A percentile compares a stretch with the other conserved stretches of the same genome.
phyloP scores from a whole-genome alignment of 2,888 invertebrate genomes.

The Diarsia mendica region DNA sequence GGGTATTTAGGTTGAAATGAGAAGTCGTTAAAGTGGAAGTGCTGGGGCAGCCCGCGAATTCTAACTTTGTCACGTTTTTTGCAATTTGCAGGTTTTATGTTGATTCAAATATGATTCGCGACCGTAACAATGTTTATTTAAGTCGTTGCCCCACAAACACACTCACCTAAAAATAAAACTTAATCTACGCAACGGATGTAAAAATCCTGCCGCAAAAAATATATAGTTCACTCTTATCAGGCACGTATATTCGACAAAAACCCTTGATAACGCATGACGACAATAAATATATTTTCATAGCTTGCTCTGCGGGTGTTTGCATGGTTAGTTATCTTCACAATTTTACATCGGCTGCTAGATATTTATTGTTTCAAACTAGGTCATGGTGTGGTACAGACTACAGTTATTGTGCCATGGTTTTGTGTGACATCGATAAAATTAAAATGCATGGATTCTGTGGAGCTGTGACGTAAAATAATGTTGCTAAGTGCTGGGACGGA shows the following conservation, averaged over 20 bases:
- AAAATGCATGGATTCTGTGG: constrained; percentile 10
- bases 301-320: constrained; percentile 24
- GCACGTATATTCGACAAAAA: constrained; percentile 31
- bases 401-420: constrained; percentile 11
- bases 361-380: constrained; percentile 32
- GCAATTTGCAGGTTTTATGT: too few species aligned
- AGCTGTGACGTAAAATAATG: neutral
- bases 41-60: too few species aligned
- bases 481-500: neutral
- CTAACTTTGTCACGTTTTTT: too few species aligned
- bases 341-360: constrained; percentile 14
- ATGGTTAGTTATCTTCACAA: constrained; percentile 31
- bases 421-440: constrained; percentile 4
- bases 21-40: neutral
- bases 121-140: too few species aligned
- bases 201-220: constrained; percentile 47
- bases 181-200: constrained; percentile 37
- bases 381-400: constrained; percentile 30
- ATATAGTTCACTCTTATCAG: constrained; percentile 32
- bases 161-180: constrained; percentile 1
- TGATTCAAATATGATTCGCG: too few species aligned
- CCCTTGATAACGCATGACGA: constrained; percentile 43
- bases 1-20: constrained; percentile 6
- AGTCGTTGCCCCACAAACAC: neutral
- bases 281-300: constrained; percentile 10